Evolutionary conservation across 2,888 invertebrate species (phyloP), one percentile per base, ranked within the genome.

Genomic region (Dorcus hopei): DNA sequence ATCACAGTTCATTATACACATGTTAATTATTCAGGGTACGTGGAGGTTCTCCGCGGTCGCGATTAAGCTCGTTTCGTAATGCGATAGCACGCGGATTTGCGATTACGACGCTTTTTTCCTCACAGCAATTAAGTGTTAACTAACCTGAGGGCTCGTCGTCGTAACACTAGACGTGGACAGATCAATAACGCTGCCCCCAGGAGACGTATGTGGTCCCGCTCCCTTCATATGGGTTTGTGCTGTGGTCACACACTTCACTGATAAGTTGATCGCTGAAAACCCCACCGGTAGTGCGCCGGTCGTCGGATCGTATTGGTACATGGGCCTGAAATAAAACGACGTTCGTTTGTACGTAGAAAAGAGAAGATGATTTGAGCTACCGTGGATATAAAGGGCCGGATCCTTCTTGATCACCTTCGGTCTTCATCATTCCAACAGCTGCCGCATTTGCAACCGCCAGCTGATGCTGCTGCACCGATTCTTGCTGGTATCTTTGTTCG

Each of bases 161-260:
- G 89, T 87, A 56, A 93, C 91, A 78, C 90, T 92, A 70, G 93
- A 91, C 65, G 92, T 91, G 68, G 92, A 92, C 52, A 93, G 83
- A 80, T 93, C 93, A 80, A 93, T 91, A 68, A 92, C 91, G 9
- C 91, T 90, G 62, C 89, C 88, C 50, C 88, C 88, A 42, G 88
- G 84, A 58, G 89, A 87, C 61, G 90, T 87, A 48, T 91, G 91
- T 14, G 87, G 86, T 39, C 83, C 82, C 65, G 78, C 65, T 53
- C 80, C 80, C 72, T 85, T 82, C 83, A 88, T 80, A 81, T 86
- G 80, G 72, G 78, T 75, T 84, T 87, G 87, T 71, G 87, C 85
- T 63, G 87, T 88, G 65, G 89, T 87, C 67, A 88, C 88, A 75
- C 92, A 91, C 82, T 93, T 93, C 72, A 93, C 93, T 67, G 90